Base-by-base conservation (phyloP, 2,113 vertebrate genomes). In the Butorides virescens region DNA sequence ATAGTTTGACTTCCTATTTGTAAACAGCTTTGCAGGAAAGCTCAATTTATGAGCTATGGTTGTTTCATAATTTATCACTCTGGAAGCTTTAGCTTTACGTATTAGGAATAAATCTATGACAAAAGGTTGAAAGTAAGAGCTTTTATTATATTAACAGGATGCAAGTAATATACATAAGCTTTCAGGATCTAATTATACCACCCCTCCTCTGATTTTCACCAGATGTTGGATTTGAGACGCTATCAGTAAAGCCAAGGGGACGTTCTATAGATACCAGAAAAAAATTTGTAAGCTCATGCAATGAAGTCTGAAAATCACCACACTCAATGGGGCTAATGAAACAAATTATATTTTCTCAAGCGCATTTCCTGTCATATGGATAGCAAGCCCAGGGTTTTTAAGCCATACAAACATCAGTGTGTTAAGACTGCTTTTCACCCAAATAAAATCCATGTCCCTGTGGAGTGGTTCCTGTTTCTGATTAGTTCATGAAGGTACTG, bases 111-210 rank as follows among this genome's bases (percentile, higher is more conserved):
- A 85, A 95, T 85, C 66, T 73, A 63, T 74, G 66, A 85, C 5
- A 42, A 83, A 95, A 71, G 8, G 47, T 79, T 91, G 73, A 86
- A 91, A 30, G 50, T 89, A 93, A 85, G 34, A 92, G 14, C 22
- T 95, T 93, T 93, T 79, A 94, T 91, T 82, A 44, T 47, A 83
- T 79, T 82, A 88, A 83, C 37, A 92, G 36, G 30, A 89, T 85
- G 50, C 36, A 79, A 91, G 50, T 39, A 95, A 87, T 36, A 65
- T 66, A 80, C 23, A 92, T 26, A 82, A 76, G 15, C 13, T 77
- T 93, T 87, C 39, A 39, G 53, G 19, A 86, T 82, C 25, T 87
- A 71, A 42, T 86, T 89, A 46, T 53, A 49, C 7, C 56, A 26
- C 39, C 23, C 5, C 44, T 86, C 30, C 42, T 85, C 72, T 82